Evolutionary conservation across 2,888 invertebrate species (phyloP).

Genomic region (Acronicta aceris): DNA sequence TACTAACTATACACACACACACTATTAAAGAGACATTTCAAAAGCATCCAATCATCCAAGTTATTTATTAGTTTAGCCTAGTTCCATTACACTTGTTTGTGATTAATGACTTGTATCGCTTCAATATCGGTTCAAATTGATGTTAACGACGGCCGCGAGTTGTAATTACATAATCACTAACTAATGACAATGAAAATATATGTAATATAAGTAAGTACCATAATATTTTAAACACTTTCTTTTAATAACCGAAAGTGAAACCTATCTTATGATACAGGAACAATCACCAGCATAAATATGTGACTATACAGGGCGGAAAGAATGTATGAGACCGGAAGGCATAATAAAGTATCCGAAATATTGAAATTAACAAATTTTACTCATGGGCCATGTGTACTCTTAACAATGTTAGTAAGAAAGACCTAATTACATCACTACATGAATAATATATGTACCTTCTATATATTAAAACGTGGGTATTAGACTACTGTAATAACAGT

Average conservation of each 20-base stretch:
- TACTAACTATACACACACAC: slow-evolving; percentile 43
- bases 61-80: slow-evolving; percentile 54
- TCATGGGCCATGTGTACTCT: no score
- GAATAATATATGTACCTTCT: no score
- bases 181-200: slow-evolving; percentile 15
- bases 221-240: no score
- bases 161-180: slow-evolving; percentile 21
- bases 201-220: no score
- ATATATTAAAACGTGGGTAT: neutral
- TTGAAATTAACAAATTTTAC: slow-evolving; percentile 12
- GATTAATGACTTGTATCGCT: slow-evolving; percentile 48
- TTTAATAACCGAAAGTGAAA: no score
- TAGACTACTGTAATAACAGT: neutral
- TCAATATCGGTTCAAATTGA: slow-evolving; percentile 36
- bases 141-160: slow-evolving; percentile 31
- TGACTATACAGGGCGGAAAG: no score
- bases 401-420: no score
- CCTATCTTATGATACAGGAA: no score
- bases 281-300: no score
- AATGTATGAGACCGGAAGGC: no score
- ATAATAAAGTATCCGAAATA: no score
- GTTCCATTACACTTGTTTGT: slow-evolving; percentile 44
- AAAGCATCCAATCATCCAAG: slow-evolving; percentile 41
- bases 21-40: slow-evolving; percentile 45
- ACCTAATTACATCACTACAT: no score